These are phyloP conservation scores for Lobophora halterata DNA, from an alignment of 2,888 invertebrate genomes.

Conservation along the genomic window DNA sequence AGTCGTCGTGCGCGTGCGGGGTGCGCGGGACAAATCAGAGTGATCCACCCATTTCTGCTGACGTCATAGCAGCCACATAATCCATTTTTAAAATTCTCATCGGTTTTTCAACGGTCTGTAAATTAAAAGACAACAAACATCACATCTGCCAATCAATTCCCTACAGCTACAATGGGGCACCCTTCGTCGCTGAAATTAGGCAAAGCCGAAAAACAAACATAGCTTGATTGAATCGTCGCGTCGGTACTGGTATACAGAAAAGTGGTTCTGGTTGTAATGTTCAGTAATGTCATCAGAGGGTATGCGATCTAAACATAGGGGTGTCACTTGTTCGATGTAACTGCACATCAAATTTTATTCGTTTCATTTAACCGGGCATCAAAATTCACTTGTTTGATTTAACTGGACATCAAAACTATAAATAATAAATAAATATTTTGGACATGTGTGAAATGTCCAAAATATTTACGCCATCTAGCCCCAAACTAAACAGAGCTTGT, in stretches of 20 bases:
- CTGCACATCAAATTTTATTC: constrained; percentile 1
- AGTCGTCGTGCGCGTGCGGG: no score
- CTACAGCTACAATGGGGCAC: constrained; percentile 43
- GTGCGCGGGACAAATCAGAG: no score
- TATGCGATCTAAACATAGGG: no score
- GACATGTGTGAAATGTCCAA: no score
- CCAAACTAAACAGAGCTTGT: no score
- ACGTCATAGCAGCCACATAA: not conserved
- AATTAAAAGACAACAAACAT: constrained; percentile 54
- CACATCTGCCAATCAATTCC: constrained; percentile 62
- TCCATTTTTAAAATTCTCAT: not conserved
- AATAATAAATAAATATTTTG: no score
- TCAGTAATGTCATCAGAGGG: no score
- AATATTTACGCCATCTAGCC: no score
- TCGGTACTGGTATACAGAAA: constrained; percentile 44
- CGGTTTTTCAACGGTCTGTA: not conserved
- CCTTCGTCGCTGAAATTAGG: constrained; percentile 57
- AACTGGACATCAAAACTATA: no score
- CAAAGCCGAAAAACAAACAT: constrained; percentile 72
- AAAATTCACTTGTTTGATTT: not conserved
- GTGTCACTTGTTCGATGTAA: constrained; percentile 1
- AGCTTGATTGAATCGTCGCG: constrained; percentile 61
- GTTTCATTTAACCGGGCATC: constrained; percentile 8
- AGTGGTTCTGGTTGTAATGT: constrained; percentile 10
- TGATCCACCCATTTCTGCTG: not conserved